Base-by-base conservation (phyloP, 1,140 invertebrate species). In the Adelges cooleyi region DNA sequence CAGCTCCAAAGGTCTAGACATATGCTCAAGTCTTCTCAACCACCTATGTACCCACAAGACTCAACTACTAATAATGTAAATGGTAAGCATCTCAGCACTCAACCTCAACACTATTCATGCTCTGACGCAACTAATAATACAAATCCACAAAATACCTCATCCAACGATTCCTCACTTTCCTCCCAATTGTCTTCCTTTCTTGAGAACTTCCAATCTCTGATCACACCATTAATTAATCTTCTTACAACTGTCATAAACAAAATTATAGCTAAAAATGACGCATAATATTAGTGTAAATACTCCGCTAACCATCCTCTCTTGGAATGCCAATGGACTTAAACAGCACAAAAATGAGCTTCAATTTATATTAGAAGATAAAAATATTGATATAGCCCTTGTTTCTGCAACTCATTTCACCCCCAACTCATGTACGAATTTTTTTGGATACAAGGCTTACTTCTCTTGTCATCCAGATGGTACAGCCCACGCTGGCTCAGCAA, bases 301-400 rank as follows among this genome's bases (percentile, higher is more conserved):
- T 10, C 0, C n/a, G 11, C 25, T 52, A 29, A 52, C n/a, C 25
- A 67, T 65, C 2, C 36, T 48, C 22, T 18, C 52, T 1, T 68
- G 70, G 56, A 69, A 69, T 59, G 65, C 70, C n/a, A 70, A 70
- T 22, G 67, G 70, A 2, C 38, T 69, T 17, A 25, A 29, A 9
- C 68, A 69, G 29, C 68, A 68, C 9, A 59, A 17, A 5, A 6
- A 67, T 9, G 70, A 71, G 65, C 33, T 70, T 22, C 53, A 66
- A 46, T 49, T 66, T 18, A 69, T 70, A 13, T 40, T 70, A 48
- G 6, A 65, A 11, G 25, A 40, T 6, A 40, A 69, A 33, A 51
- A 69, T 62, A 69, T 71, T 15, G 68, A 70, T 20, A 51, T 69
- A n/a, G 33, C 67, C n/a, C 48, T 70, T 3, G 67, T 70, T 15